Base-by-base conservation (phyloP, 37 sponge, comb jelly and placozoan species). In the Tethya wilhelma region DNA sequence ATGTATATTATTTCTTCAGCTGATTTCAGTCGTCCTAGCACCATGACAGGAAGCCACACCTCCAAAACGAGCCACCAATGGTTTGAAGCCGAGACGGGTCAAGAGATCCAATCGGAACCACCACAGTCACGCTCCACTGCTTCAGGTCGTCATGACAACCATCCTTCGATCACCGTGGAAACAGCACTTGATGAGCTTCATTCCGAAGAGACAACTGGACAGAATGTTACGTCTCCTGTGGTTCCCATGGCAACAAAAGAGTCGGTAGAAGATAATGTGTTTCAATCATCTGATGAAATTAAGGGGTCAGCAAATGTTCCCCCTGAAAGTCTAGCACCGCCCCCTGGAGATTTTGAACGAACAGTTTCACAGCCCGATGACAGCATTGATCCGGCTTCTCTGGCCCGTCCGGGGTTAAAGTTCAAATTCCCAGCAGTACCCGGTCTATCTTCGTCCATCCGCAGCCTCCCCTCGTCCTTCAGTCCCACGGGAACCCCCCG, bases 71-170 rank as follows among this genome's bases (percentile, higher is more conserved):
- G 38, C 4, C 62, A 14, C 36, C 65, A 77, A 30, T 46, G 6
- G 45, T 43, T 42, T 64, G 78, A 77, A 46, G 79, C 67, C 20
- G 79, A 34, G 23, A 78, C 67, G 1, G 79, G 79, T 11, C 79
- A 78, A 38, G 79, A 78, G 32, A 55, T 66, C 55, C 66, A 28
- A 53, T 37, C 53, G 14, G 14, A 9, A 49, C 53, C 53, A 19
- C 53, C 53, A 19, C 53, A 9, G 9, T 14, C 53, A 49, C 53
- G 9, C 53, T 49, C 53, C 59, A 14, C 26, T 28, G 26, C 12
- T 28, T 28, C 4, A n/a, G 23, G 59, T 9, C 59, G 23, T 28
- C n/a, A 23, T 4, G 38, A 40, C 2, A 20, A 20, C 25, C 32
- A 40, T 1, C 43, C 43, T 2, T 1, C 4, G 1, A 9, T 26